Percentiles rank a stretch among this genome's conserved stretches.
Evolutionary conservation across 2,888 invertebrate species (phyloP).

Genomic region (Artemia sinica): DNA sequence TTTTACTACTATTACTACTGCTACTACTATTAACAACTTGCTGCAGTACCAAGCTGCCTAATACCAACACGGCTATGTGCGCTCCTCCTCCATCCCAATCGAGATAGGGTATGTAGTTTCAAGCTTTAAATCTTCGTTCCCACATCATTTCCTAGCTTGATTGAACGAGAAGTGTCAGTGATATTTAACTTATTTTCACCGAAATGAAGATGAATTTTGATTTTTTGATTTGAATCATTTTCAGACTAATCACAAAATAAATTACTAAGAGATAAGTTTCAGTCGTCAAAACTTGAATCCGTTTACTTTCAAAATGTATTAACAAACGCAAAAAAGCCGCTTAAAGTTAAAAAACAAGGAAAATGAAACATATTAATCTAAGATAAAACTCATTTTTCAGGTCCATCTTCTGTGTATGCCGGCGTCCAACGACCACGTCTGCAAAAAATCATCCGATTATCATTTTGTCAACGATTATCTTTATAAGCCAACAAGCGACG

Average conservation of each 20-base stretch:
- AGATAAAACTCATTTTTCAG: slow-evolving; percentile 33
- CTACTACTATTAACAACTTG: too few relatives aligned
- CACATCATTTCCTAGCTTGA: too few relatives aligned
- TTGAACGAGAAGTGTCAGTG: too few relatives aligned
- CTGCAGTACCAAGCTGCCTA: too few relatives aligned
- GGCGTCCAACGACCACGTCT: slow-evolving; percentile 69
- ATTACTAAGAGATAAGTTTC: slow-evolving; percentile 14
- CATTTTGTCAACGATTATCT: slow-evolving; percentile 83
- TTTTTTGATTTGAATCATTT: too few relatives aligned
- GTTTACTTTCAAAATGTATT: slow-evolving; percentile 24
- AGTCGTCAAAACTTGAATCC: not conserved
- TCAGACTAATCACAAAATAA: not conserved
- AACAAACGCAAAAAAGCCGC: not conserved
- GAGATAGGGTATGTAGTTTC: too few relatives aligned
- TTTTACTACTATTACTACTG: too few relatives aligned
- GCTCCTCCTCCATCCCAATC: too few relatives aligned
- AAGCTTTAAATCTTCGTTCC: too few relatives aligned
- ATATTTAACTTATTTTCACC: too few relatives aligned
- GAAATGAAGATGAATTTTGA: too few relatives aligned
- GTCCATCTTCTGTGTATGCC: slow-evolving; percentile 87
- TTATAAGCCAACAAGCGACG: slow-evolving; percentile 67
- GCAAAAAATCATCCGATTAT: slow-evolving; percentile 69
- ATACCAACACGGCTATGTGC: too few relatives aligned
- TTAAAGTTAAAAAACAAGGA: not conserved
- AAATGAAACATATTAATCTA: not conserved